These are phyloP conservation scores for Torymus aiolomorphi DNA, from an alignment of 2,888 invertebrate species.

Conservation along the genomic window DNA sequence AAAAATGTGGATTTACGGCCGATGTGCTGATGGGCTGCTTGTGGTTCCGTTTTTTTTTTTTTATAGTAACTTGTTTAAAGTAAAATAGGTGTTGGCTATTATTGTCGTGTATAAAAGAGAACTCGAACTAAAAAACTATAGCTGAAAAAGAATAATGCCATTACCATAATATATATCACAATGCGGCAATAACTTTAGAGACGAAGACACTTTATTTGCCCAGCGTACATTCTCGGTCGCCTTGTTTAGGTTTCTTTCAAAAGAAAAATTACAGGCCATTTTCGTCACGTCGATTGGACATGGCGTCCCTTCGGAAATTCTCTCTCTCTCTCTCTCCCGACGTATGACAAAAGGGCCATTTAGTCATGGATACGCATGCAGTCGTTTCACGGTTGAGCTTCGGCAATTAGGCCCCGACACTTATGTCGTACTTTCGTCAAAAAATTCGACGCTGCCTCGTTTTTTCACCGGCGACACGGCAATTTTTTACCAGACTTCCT, in stretches of 20 bases:
- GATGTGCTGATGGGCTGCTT: too few species aligned
- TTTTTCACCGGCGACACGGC: slow-evolving; percentile 4
- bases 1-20: too few species aligned
- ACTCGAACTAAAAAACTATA: too few species aligned
- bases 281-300: slow-evolving; percentile 19
- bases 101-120: too few species aligned
- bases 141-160: too few species aligned
- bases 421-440: background rate
- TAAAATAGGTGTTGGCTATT: too few species aligned
- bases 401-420: slow-evolving; percentile 4
- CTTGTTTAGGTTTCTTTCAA: slow-evolving; percentile 20
- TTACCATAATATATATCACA: too few species aligned
- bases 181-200: too few species aligned
- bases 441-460: slow-evolving; percentile 6
- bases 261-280: slow-evolving; percentile 14
- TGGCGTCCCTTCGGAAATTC: background rate
- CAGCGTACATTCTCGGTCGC: background rate
- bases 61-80: too few species aligned
- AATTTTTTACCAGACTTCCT: slow-evolving; percentile 21
- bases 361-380: slow-evolving; percentile 21
- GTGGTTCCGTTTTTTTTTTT: too few species aligned
- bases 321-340: background rate
- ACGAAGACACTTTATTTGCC: too few species aligned
- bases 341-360: slow-evolving; percentile 16
- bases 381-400: slow-evolving; percentile 34